A percentile compares a stretch with the other conserved stretches of the same genome.
These are phyloP conservation scores for Branchinecta sandiegonensis DNA, from an alignment of 2,888 invertebrate genomes.

Conservation along the genomic window DNA sequence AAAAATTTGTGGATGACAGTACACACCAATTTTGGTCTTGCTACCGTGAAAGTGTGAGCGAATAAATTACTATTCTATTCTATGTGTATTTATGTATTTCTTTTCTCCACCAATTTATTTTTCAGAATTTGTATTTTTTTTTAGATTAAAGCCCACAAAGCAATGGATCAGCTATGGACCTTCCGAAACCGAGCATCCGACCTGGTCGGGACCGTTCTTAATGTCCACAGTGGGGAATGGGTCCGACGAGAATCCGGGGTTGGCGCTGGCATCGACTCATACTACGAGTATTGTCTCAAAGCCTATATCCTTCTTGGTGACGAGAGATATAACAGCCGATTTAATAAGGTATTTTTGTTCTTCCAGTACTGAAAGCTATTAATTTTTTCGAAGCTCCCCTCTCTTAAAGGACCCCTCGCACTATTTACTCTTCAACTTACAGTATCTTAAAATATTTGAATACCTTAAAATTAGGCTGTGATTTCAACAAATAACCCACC, in stretches of 20 bases:
- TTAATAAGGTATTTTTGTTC: constrained; percentile 45
- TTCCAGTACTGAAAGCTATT: background rate
- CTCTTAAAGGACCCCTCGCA: too few species aligned
- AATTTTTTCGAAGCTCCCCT: too few species aligned
- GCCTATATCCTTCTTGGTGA: constrained; percentile 86
- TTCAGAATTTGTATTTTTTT: constrained; percentile 23
- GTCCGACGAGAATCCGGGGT: constrained; percentile 89
- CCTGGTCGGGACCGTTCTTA: constrained; percentile 91
- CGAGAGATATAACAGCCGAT: constrained; percentile 79
- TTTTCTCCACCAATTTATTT: constrained; percentile 17
- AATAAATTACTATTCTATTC: too few species aligned
- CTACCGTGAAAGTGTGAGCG: too few species aligned
- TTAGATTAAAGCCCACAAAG: constrained; percentile 73
- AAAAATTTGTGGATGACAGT: too few species aligned
- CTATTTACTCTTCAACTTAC: too few species aligned
- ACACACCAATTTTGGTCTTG: too few species aligned
- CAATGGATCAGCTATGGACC: constrained; percentile 94
- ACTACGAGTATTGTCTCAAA: constrained; percentile 95
- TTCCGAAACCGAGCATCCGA: constrained; percentile 78
- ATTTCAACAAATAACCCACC: too few species aligned
- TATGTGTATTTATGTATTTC: constrained; percentile 17
- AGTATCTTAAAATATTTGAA: too few species aligned
- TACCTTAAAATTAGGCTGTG: too few species aligned
- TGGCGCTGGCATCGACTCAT: constrained; percentile 98
- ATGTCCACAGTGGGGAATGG: constrained; percentile 98